Conservation (phyloP, 2,113 vertebrate genomes). For the Cryptomyrus ogoouensis region DNA sequence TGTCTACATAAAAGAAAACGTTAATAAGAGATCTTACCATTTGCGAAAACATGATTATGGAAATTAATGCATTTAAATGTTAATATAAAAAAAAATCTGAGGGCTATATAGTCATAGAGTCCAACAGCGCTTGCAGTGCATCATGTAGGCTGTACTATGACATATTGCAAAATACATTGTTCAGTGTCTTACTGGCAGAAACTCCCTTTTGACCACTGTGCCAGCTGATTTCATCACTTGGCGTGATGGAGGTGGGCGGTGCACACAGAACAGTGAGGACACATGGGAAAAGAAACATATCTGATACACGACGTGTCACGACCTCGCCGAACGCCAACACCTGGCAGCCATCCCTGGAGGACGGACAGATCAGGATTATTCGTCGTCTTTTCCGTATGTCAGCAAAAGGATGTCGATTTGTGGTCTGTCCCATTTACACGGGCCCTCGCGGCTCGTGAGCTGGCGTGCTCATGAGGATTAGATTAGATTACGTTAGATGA, state of each 20-base stretch:
- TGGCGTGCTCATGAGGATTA: background rate
- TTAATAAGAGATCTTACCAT: background rate
- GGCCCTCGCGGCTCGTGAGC: background rate
- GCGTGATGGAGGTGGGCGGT: background rate
- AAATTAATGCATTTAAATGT: background rate
- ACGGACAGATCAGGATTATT: background rate
- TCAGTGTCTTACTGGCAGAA: background rate
- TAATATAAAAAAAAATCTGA: background rate
- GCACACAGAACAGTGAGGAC: background rate
- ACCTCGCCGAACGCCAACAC: background rate
- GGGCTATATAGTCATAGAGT: background rate
- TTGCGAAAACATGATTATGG: background rate
- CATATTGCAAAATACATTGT: background rate
- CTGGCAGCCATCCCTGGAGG: background rate
- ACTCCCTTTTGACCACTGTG: background rate
- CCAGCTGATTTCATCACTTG: background rate
- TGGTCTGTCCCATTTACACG: background rate
- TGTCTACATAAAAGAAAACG: background rate
- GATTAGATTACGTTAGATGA: background rate
- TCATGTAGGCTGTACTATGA: background rate
- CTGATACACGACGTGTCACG: background rate
- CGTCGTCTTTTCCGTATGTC: background rate
- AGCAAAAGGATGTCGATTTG: background rate
- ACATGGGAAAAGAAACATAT: background rate
- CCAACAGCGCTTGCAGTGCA: background rate